Evolutionary conservation across 2,113 vertebrate genomes (phyloP).

Genomic region (Dromiciops gliroides): DNA sequence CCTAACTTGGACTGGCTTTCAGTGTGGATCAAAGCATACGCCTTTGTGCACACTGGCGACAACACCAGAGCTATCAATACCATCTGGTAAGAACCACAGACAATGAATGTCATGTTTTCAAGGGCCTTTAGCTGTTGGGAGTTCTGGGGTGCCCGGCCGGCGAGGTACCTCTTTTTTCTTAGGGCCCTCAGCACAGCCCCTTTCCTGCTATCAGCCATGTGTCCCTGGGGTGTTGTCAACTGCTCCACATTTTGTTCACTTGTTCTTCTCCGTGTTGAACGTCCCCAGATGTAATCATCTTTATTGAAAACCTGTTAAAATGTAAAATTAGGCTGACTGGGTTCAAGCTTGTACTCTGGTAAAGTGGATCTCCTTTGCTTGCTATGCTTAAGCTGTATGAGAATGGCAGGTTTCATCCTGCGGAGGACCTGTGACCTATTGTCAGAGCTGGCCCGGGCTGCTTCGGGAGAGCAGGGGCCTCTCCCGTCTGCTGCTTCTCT

Average conservation of each 20-base stretch:
- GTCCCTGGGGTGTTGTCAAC: slow-evolving; percentile 7
- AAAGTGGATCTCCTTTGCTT: background rate
- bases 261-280: background rate
- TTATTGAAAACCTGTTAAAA: slow-evolving; percentile 6
- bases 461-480: background rate
- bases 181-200: background rate
- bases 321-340: background rate
- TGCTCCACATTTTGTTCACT: background rate
- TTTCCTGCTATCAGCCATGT: background rate
- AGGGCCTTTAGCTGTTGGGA: background rate
- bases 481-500: background rate
- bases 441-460: background rate
- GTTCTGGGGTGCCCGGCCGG: background rate
- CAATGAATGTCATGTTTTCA: slow-evolving; percentile 7
- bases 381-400: background rate
- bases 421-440: background rate
- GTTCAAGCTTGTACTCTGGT: background rate
- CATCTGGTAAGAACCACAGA: slow-evolving; percentile 90
- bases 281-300: background rate
- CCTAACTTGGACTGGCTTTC: slow-evolving; percentile 98
- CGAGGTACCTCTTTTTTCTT: background rate
- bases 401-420: background rate
- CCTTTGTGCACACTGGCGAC: slow-evolving; percentile 96
- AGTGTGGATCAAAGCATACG: slow-evolving; percentile 98
- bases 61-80: slow-evolving; percentile 98